These are phyloP conservation scores for Isichthys henryi DNA, from an alignment of 2,113 vertebrate genomes.

Conservation along the genomic window DNA sequence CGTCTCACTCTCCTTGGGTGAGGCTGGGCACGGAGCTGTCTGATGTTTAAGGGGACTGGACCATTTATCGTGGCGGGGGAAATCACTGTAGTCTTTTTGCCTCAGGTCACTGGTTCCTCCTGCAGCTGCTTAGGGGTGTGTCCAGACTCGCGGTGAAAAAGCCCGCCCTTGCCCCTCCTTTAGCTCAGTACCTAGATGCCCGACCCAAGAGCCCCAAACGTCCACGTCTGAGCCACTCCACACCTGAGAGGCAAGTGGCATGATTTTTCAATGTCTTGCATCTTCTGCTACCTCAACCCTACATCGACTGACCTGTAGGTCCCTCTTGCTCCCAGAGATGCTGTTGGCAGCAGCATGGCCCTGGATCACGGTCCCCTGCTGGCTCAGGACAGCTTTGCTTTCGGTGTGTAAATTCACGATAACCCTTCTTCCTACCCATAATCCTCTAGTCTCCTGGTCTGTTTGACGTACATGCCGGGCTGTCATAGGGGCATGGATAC, in stretches of 20 bases:
- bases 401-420: slow-evolving; percentile 36
- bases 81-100: neutral
- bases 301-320: neutral
- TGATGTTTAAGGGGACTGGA: neutral
- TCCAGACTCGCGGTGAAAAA: slow-evolving; percentile 19
- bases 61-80: neutral
- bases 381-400: slow-evolving; percentile 41
- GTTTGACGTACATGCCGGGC: neutral
- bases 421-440: neutral
- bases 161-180: neutral
- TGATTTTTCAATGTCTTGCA: too few relatives aligned
- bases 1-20: slow-evolving; percentile 54
- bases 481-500: neutral
- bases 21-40: neutral
- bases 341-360: slow-evolving; percentile 22
- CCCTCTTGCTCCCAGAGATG: slow-evolving; percentile 33
- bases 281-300: neutral
- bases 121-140: slow-evolving; percentile 12
- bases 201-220: neutral
- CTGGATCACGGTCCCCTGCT: slow-evolving; percentile 24
- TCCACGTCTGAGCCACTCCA: slow-evolving; percentile 48
- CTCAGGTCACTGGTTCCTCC: slow-evolving; percentile 60
- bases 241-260: slow-evolving; percentile 55
- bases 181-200: slow-evolving; percentile 11
- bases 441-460: neutral